phyloP scores from a whole-genome alignment of 2,888 invertebrate genomes.

The Exocentrus adspersus region DNA sequence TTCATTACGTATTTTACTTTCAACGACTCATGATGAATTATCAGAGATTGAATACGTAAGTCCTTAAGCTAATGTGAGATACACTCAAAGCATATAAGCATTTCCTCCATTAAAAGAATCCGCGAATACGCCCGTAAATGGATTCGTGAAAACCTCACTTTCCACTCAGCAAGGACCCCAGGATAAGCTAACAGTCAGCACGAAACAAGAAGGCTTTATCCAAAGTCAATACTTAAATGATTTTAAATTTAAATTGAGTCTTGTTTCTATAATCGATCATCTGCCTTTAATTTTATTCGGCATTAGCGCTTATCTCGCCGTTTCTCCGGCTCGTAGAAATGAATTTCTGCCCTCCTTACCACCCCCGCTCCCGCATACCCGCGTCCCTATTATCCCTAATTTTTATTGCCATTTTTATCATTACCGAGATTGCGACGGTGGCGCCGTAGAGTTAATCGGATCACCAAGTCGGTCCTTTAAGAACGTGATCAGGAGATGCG shows the following conservation, averaged over 20 bases:
- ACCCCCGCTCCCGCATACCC: constrained; percentile 32
- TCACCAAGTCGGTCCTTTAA: constrained; percentile 62
- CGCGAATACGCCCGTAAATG: constrained; percentile 50
- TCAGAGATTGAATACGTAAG: no score
- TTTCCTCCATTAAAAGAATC: constrained; percentile 19
- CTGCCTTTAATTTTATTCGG: constrained; percentile 74
- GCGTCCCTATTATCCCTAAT: constrained; percentile 63
- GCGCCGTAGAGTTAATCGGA: constrained; percentile 63
- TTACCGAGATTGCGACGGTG: constrained; percentile 64
- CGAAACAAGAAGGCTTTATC: constrained; percentile 54
- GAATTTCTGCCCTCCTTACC: no score
- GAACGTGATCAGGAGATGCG: constrained; percentile 63
- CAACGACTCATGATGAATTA: no score
- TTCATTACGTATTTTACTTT: no score
- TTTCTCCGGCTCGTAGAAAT: constrained; percentile 47
- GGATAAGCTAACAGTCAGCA: constrained; percentile 57
- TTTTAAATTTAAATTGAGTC: constrained; percentile 62
- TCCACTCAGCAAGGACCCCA: constrained; percentile 58
- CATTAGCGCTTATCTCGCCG: constrained; percentile 53
- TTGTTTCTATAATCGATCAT: constrained; percentile 70
- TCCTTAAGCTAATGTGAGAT: background rate
- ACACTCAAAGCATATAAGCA: background rate
- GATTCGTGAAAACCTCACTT: constrained; percentile 59
- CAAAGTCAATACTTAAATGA: constrained; percentile 59
- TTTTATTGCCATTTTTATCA: constrained; percentile 65